These are phyloP conservation scores for Cydia strobilella DNA, from an alignment of 1,140 invertebrate genomes.

Conservation along the genomic window DNA sequence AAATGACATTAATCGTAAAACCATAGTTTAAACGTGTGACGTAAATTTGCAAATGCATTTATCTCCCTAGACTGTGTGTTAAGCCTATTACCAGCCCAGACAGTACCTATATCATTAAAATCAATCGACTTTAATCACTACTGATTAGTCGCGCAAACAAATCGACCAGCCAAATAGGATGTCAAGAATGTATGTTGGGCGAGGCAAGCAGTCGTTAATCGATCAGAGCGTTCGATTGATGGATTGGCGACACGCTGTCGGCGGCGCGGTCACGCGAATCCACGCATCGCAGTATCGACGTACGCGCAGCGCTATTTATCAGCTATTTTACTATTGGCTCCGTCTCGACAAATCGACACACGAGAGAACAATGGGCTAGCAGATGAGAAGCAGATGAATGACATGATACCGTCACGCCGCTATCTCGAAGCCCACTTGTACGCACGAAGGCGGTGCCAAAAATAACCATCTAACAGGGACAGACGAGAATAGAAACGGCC, in stretches of 20 bases:
- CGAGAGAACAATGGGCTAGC: slow-evolving; percentile 74
- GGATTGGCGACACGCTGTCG: slow-evolving; percentile 62
- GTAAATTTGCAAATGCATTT: neutral
- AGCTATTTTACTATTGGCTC: slow-evolving; percentile 66
- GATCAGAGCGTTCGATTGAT: slow-evolving; percentile 70
- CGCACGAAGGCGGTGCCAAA: slow-evolving; percentile 70
- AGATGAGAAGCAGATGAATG: slow-evolving; percentile 77
- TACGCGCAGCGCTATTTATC: slow-evolving; percentile 50
- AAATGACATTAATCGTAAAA: neutral
- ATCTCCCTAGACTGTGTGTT: neutral
- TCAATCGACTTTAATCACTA: slow-evolving; percentile 21
- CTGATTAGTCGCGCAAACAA: slow-evolving; percentile 36
- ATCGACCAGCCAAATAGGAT: slow-evolving; percentile 46
- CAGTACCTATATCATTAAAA: slow-evolving; percentile 18
- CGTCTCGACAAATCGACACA: slow-evolving; percentile 65
- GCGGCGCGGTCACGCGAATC: slow-evolving; percentile 42
- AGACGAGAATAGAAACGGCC: slow-evolving; percentile 72
- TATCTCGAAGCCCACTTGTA: slow-evolving; percentile 62
- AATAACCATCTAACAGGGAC: slow-evolving; percentile 71
- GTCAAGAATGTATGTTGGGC: slow-evolving; percentile 46
- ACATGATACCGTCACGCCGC: slow-evolving; percentile 60
- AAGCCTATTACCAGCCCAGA: neutral
- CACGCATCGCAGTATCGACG: slow-evolving; percentile 33
- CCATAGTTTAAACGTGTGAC: neutral
- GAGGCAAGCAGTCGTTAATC: slow-evolving; percentile 56